phyloP scores from a whole-genome alignment of 2,888 invertebrate species.

The Drosophila engyochracea region DNA sequence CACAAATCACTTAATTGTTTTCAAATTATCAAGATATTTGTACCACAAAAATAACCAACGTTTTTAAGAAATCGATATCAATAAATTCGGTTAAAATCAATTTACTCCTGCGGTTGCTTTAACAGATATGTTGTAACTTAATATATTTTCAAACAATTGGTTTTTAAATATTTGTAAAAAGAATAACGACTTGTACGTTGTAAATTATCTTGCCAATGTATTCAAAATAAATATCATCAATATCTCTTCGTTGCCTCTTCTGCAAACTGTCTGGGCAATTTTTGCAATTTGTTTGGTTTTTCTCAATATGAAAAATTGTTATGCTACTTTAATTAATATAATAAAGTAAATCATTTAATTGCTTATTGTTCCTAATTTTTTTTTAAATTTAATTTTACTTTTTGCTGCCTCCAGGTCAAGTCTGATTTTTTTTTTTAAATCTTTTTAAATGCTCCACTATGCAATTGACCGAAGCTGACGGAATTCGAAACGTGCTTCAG shows the following conservation, averaged over 20 bases:
- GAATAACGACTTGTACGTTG: neutral
- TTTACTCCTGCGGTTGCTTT: neutral
- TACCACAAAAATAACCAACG: neutral
- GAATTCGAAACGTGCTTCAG: neutral
- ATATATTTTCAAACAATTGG: neutral
- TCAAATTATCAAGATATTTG: neutral
- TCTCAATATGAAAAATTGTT: neutral
- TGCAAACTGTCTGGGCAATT: neutral
- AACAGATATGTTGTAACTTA: neutral
- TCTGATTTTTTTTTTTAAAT: too few species aligned
- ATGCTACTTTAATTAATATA: too few species aligned
- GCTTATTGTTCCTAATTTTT: too few species aligned
- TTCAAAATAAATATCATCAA: neutral
- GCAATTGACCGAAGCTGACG: too few species aligned
- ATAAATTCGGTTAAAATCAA: neutral
- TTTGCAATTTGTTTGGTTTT: neutral
- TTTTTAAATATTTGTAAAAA: neutral
- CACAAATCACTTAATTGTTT: slow-evolving; percentile 10
- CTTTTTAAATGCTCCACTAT: too few species aligned
- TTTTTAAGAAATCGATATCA: neutral
- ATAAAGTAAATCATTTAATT: too few species aligned
- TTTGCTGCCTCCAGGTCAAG: too few species aligned
- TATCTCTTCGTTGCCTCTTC: neutral
- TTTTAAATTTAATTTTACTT: too few species aligned
- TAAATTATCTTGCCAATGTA: neutral